Conservation (phyloP, 53 echinoderm and acorn worm genomes). For the Zoroaster sp. region DNA sequence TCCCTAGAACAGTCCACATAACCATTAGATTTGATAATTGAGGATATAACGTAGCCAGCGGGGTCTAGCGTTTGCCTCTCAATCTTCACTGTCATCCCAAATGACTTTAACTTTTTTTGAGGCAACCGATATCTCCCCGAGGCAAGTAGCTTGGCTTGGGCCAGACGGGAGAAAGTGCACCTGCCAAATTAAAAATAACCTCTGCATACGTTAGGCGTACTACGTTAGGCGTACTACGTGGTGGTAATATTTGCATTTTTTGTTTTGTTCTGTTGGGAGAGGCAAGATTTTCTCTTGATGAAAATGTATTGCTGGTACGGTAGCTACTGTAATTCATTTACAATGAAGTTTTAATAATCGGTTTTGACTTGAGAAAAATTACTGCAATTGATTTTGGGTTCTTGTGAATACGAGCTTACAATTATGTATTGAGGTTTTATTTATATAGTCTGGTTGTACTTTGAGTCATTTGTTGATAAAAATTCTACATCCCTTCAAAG, state of each 20-base stretch:
- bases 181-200: not conserved
- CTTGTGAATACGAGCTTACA: not conserved
- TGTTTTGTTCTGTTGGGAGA: not conserved
- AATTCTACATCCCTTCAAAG: not conserved
- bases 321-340: not conserved
- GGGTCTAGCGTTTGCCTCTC: not conserved
- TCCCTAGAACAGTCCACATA: not conserved
- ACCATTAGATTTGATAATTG: conserved; percentile 52
- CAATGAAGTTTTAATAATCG: not conserved
- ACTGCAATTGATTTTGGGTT: not conserved
- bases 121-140: not conserved
- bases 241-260: not conserved
- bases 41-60: not conserved
- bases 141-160: not conserved
- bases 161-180: not conserved
- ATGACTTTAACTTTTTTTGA: not conserved
- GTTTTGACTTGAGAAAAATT: not conserved
- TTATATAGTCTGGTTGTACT: not conserved
- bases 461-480: not conserved
- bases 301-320: not conserved
- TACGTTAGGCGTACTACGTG: too few species aligned
- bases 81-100: conserved; percentile 3
- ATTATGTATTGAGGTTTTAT: not conserved
- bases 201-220: too few species aligned
- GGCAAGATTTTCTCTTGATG: not conserved